Base-by-base conservation (phyloP, 2,888 invertebrate species). In the Ectemnius lituratus region DNA sequence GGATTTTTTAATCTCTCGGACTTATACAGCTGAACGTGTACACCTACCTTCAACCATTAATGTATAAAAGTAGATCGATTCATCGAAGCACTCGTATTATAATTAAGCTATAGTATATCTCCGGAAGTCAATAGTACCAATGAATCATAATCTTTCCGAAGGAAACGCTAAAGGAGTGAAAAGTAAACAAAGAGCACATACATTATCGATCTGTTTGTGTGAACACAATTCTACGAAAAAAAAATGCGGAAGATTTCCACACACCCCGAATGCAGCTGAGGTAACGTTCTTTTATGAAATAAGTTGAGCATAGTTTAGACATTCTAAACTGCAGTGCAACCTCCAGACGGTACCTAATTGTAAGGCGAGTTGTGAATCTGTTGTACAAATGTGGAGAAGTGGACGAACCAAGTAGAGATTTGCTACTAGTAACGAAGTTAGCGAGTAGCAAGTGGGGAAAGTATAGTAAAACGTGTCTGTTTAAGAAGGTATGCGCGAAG, bases 331-430 rank as follows among this genome's bases (percentile, higher is more conserved):
- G 69, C 68, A 68, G 37, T 64, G 67, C 58, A 62, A 63, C 16
- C 65, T 62, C 63, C 65, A 58, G 63, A 71, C 67, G 73, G 70
- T 76, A 68, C 71, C 52, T 71, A 68, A 73, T 16, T 56, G 66
- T 76, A 76, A 71, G 70, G 67, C 70, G 76, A 69, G 66, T 76
- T 69, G 59, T 76, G 73, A 71, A 70, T 66, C 60, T 66, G 65
- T 73, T 77, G 74, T 79, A 74, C 78, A 79, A 77, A 79, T 18
- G 47, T 67, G 58, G 67, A 67, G 56, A 61, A 70, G 28, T 58
- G 52, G 56, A 77, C 57, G 76, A 79, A 79, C 74, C 77, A 79
- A 77, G 74, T 77, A 78, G 71, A 47, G 37, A 73, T 72, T 66
- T 66, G 63, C 57, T 46, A 59, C 47, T 74, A 76, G 61, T 45